Percentiles rank a stretch among this genome's conserved stretches.
These are phyloP conservation scores for Corythornis leucogaster DNA, from an alignment of 2,797 vertebrate genomes.

Conservation along the genomic window DNA sequence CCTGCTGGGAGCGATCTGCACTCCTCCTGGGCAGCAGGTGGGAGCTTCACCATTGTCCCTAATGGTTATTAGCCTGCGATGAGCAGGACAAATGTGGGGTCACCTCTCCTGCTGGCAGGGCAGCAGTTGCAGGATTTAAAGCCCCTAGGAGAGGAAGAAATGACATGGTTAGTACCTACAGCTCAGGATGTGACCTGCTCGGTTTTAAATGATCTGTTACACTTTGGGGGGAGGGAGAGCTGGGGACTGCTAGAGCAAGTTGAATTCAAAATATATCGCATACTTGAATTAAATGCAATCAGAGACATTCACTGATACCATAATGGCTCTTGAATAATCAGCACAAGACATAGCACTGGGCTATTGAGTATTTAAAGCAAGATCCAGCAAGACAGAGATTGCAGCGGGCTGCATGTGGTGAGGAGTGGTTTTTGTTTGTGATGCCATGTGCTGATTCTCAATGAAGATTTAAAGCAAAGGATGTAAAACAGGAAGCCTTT, in stretches of 20 bases:
- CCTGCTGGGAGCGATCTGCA: constrained; percentile 74
- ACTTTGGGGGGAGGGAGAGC: constrained; percentile 38
- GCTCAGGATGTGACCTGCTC: constrained; percentile 64
- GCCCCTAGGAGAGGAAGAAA: constrained; percentile 79
- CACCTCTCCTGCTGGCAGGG: constrained; percentile 85
- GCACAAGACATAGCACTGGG: constrained; percentile 61
- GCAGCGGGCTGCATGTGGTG: constrained; percentile 3
- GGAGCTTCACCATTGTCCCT: constrained; percentile 81
- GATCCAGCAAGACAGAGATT: constrained; percentile 60
- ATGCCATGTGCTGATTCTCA: constrained; percentile 29
- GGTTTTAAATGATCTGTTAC: constrained; percentile 62
- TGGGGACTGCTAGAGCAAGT: constrained; percentile 16
- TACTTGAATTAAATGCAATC: constrained; percentile 74
- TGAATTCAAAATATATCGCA: constrained; percentile 68
- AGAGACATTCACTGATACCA: constrained; percentile 63
- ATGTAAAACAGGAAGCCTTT: constrained; percentile 23
- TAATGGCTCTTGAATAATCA: constrained; percentile 73
- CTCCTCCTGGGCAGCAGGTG: constrained; percentile 89
- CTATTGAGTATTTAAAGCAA: constrained; percentile 69
- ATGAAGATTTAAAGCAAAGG: constrained; percentile 44
- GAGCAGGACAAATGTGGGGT: constrained; percentile 88
- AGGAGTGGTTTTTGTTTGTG: background rate
- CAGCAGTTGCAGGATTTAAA: constrained; percentile 83
- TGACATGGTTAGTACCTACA: constrained; percentile 76
- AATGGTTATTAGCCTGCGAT: constrained; percentile 89